A percentile compares a stretch with the other conserved stretches of the same genome.
Evolutionary conservation across 64 coral and sea anemone species (phyloP).

Genomic region (Hydrozoanthus tunicans): DNA sequence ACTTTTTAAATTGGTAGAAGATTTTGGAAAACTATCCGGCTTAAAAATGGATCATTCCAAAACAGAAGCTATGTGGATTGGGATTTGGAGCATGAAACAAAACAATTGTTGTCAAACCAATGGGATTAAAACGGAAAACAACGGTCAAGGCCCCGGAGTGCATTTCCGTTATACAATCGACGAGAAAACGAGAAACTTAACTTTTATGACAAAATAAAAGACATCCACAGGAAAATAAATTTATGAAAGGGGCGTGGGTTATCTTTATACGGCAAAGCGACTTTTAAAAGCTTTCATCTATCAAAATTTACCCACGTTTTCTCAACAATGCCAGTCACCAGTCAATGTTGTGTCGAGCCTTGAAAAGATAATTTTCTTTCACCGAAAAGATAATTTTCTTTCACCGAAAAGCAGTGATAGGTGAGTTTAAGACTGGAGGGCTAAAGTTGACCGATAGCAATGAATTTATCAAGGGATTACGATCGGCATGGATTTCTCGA

Average conservation of each 20-base stretch:
- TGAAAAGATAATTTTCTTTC: not conserved
- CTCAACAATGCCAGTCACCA: not conserved
- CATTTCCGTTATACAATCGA: not conserved
- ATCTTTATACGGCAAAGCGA: not conserved
- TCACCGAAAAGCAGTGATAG: no score
- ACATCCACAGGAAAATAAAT: not conserved
- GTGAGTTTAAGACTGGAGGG: conserved; percentile 9
- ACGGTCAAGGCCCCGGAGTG: not conserved
- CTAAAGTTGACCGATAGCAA: not conserved
- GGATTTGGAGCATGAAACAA: not conserved
- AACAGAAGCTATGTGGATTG: not conserved
- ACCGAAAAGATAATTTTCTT: not conserved
- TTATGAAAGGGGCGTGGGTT: not conserved
- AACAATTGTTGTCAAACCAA: not conserved
- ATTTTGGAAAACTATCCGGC: not conserved
- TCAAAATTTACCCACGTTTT: not conserved
- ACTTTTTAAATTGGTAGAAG: not conserved
- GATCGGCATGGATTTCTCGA: conserved; percentile 13
- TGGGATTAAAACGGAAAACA: not conserved
- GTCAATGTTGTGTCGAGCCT: not conserved
- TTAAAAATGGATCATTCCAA: not conserved
- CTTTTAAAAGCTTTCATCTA: not conserved
- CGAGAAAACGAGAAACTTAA: not conserved
- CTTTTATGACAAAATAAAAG: not conserved
- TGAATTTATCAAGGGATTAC: conserved; percentile 14